Evolutionary conservation across 2,113 vertebrate genomes (phyloP).

Genomic region (Eidolon helvum): DNA sequence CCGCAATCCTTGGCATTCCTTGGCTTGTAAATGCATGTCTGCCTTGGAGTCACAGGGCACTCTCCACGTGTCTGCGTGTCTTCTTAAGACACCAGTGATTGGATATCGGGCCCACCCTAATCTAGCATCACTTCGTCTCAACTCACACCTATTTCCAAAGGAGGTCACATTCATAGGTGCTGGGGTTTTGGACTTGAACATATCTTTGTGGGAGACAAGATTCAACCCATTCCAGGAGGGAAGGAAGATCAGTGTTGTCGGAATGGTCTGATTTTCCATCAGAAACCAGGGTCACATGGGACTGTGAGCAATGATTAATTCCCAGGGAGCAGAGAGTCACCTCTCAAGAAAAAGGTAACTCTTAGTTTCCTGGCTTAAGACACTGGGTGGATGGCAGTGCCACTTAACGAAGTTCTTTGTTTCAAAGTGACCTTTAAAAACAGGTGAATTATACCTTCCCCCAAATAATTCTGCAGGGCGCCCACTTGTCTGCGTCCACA

Average conservation of each 20-base stretch:
- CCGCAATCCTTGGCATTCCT: not conserved
- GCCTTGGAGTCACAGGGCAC: not conserved
- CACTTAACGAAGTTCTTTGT: not conserved
- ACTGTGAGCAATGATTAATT: slow-evolving; percentile 63
- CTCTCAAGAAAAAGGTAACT: not conserved
- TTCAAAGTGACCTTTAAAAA: not conserved
- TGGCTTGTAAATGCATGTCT: not conserved
- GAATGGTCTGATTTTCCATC: slow-evolving; percentile 68
- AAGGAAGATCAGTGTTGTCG: slow-evolving; percentile 69
- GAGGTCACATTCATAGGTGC: not conserved
- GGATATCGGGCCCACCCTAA: not conserved
- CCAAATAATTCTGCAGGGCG: not conserved
- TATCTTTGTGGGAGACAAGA: not conserved
- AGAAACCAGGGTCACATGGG: slow-evolving; percentile 64
- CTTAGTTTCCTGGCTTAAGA: not conserved
- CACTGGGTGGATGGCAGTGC: not conserved
- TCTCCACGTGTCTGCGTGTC: not conserved
- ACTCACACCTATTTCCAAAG: not conserved
- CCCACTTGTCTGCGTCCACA: too few species aligned
- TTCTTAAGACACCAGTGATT: not conserved
- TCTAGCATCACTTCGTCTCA: not conserved
- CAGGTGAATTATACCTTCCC: not conserved
- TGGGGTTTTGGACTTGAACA: not conserved
- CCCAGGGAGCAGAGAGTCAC: not conserved
- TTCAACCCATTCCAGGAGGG: not conserved